Evolutionary conservation across 92 coral and sea anemone species (phyloP).

Genomic region (Actinostola sp.): DNA sequence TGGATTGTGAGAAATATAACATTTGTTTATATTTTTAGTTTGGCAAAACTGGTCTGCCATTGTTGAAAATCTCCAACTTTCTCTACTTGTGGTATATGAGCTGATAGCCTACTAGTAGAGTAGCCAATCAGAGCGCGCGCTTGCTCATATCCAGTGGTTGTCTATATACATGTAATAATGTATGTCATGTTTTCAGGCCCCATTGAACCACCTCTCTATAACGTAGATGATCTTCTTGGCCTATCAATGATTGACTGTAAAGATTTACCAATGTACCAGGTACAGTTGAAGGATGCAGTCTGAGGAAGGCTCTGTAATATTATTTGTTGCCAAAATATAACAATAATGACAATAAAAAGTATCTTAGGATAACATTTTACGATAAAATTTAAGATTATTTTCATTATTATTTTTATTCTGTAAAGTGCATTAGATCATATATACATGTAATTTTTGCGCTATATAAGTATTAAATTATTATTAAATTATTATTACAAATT

Average conservation of each 20-base stretch:
- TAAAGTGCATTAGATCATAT: no score
- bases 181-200: slow-evolving; percentile 10
- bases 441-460: no score
- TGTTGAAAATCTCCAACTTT: no score
- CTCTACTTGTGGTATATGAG: no score
- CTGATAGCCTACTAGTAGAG: neutral
- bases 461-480: no score
- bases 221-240: slow-evolving; percentile 72
- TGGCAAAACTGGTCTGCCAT: no score
- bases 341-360: neutral
- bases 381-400: neutral
- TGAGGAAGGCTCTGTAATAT: neutral
- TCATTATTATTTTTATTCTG: no score
- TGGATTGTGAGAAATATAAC: no score
- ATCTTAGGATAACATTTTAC: neutral
- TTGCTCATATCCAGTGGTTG: neutral
- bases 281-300: neutral
- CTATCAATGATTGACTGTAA: slow-evolving; percentile 60
- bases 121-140: neutral
- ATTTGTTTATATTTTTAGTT: no score
- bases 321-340: neutral
- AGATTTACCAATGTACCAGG: slow-evolving; percentile 78
- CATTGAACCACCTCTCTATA: slow-evolving; percentile 58
- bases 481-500: no score
- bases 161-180: neutral